These are phyloP conservation scores for Suillia variegata DNA, from an alignment of 2,888 invertebrate species.

Conservation along the genomic window DNA sequence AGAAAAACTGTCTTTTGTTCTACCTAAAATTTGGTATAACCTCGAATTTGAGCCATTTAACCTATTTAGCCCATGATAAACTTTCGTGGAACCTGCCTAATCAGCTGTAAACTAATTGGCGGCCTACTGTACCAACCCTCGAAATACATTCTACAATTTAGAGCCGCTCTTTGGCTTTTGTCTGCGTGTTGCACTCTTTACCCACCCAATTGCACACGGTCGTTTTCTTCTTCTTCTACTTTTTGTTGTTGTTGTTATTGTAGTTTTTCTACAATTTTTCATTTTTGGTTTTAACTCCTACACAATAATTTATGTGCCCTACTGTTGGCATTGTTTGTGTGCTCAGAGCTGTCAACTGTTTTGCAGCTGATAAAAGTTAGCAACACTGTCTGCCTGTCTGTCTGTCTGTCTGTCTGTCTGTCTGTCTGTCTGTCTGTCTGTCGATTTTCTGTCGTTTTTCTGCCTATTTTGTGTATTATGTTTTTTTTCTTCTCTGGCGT, in stretches of 20 bases:
- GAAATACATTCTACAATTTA: too few species aligned
- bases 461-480: conserved; percentile 5
- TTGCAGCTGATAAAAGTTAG: conserved; percentile 56
- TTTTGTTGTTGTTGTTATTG: conserved; percentile 23
- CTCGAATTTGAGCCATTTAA: too few species aligned
- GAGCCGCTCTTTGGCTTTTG: not conserved
- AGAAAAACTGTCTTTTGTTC: too few species aligned
- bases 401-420: conserved; percentile 17
- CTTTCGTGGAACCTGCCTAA: conserved; percentile 49
- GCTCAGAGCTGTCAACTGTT: conserved; percentile 52
- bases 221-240: not conserved
- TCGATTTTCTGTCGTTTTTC: too few species aligned
- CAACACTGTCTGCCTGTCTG: too few species aligned
- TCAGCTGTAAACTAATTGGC: conserved; percentile 49
- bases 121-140: too few species aligned
- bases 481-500: conserved; percentile 22
- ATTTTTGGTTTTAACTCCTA: conserved; percentile 11
- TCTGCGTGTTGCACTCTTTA: not conserved
- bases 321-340: conserved; percentile 37
- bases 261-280: not conserved
- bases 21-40: too few species aligned
- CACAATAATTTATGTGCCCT: conserved; percentile 19
- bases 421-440: too few species aligned
- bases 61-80: conserved; percentile 56
- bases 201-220: too few species aligned